Percentiles rank a stretch among this genome's conserved stretches.
phyloP scores from a whole-genome alignment of 1,140 invertebrate genomes.

The Megathymus violae region DNA sequence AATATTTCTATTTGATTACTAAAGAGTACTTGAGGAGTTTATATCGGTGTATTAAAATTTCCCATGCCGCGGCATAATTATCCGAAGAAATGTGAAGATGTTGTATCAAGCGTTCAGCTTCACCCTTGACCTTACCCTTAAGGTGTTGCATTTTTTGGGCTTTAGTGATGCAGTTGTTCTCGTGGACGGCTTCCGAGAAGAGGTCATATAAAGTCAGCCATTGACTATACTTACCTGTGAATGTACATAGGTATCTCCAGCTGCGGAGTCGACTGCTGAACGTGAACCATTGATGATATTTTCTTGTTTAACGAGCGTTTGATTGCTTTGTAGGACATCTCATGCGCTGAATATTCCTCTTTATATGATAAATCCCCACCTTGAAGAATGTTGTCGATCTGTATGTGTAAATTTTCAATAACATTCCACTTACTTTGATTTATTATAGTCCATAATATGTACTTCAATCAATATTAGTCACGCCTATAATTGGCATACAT shows the following conservation, averaged over 20 bases:
- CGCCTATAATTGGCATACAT: too few relatives aligned
- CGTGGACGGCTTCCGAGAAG: conserved; percentile 22
- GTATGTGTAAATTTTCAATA: conserved; percentile 9
- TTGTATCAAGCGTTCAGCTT: conserved; percentile 18
- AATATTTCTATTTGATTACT: conserved; percentile 31
- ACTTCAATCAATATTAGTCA: too few relatives aligned
- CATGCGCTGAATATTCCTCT: conserved; percentile 1
- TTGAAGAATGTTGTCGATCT: conserved; percentile 7
- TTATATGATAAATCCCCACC: conserved; percentile 20
- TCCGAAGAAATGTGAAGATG: conserved; percentile 26
- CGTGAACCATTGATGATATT: conserved; percentile 16
- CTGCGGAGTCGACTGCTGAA: conserved; percentile 28
- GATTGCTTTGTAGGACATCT: conserved; percentile 9
- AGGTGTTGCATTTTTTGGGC: conserved; percentile 31
- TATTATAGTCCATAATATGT: too few relatives aligned
- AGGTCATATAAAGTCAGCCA: conserved; percentile 27
- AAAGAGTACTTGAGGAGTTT: conserved; percentile 15
- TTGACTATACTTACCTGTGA: conserved; percentile 23
- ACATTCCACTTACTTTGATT: conserved; percentile 10
- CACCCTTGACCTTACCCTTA: conserved; percentile 23
- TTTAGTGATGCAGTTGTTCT: conserved; percentile 13
- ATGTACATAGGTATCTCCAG: conserved; percentile 23
- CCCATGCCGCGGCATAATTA: conserved; percentile 30
- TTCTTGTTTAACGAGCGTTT: conserved; percentile 9
- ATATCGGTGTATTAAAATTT: conserved; percentile 20